These are phyloP conservation scores for Tachysurus vachellii DNA, from an alignment of 2,113 vertebrate species.

Conservation along the genomic window DNA sequence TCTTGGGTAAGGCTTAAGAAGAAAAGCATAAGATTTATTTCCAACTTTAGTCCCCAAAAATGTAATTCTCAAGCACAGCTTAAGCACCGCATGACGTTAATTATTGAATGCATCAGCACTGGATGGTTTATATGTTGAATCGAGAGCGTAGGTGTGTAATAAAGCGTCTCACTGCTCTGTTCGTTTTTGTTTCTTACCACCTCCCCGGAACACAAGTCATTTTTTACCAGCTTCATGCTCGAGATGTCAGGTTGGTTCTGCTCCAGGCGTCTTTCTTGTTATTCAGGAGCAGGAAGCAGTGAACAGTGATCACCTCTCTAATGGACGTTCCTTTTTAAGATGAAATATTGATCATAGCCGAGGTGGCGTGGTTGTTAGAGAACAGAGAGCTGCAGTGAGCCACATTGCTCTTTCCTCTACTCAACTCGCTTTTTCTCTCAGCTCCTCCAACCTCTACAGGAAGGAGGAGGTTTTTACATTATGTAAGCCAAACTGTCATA, in stretches of 20 bases:
- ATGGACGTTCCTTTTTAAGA: slow-evolving; percentile 16
- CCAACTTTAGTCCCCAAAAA: background rate
- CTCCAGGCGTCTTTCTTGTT: slow-evolving; percentile 28
- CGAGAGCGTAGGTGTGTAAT: background rate
- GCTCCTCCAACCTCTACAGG: background rate
- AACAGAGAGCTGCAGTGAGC: slow-evolving; percentile 31
- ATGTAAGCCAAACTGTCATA: background rate
- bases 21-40: background rate
- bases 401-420: background rate
- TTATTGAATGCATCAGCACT: background rate
- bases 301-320: slow-evolving; percentile 23
- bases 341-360: slow-evolving; percentile 46
- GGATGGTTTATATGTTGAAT: background rate
- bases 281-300: slow-evolving; percentile 20
- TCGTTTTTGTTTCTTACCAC: background rate
- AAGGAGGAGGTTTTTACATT: background rate
- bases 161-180: background rate
- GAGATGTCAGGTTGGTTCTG: slow-evolving; percentile 17
- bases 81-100: background rate
- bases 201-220: background rate
- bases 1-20: background rate
- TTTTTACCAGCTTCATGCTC: slow-evolving; percentile 21
- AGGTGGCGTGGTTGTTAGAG: slow-evolving; percentile 24
- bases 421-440: background rate
- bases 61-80: background rate